phyloP scores from a whole-genome alignment of 2,797 vertebrate species.

The Tympanoctomys barrerae region DNA sequence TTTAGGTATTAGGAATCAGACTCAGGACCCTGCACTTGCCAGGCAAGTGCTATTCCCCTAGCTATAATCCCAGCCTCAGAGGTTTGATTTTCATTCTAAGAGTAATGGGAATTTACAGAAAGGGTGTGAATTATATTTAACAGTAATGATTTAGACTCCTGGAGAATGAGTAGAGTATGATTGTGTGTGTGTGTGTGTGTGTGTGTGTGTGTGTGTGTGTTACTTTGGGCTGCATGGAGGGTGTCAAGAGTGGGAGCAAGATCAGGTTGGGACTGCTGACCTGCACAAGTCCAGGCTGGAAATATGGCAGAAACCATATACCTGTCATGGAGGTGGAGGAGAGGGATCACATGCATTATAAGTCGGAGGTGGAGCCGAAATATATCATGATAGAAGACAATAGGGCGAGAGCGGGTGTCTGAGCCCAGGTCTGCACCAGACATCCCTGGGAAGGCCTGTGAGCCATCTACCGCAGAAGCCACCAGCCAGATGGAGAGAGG shows the following conservation, averaged over 20 bases:
- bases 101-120: not conserved
- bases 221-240: not conserved
- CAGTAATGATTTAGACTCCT: not conserved
- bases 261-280: not conserved
- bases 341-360: not conserved
- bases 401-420: too few species aligned
- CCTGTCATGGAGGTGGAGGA: not conserved
- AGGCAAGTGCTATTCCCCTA: too few species aligned
- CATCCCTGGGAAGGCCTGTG: not conserved
- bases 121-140: not conserved
- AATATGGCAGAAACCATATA: not conserved
- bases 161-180: not conserved
- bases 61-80: too few species aligned
- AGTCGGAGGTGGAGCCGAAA: not conserved
- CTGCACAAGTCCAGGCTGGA: not conserved
- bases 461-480: not conserved
- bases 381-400: not conserved
- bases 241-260: not conserved
- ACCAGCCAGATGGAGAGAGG: not conserved
- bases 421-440: not conserved
- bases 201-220: not conserved
- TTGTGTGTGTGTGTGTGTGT: not conserved
- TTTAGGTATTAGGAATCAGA: too few species aligned
- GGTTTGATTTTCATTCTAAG: not conserved
- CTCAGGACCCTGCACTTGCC: too few species aligned